A percentile compares a stretch with the other conserved stretches of the same genome.
These are phyloP conservation scores for Zaprionus africanus DNA, from an alignment of 1,140 invertebrate genomes.

Conservation along the genomic window DNA sequence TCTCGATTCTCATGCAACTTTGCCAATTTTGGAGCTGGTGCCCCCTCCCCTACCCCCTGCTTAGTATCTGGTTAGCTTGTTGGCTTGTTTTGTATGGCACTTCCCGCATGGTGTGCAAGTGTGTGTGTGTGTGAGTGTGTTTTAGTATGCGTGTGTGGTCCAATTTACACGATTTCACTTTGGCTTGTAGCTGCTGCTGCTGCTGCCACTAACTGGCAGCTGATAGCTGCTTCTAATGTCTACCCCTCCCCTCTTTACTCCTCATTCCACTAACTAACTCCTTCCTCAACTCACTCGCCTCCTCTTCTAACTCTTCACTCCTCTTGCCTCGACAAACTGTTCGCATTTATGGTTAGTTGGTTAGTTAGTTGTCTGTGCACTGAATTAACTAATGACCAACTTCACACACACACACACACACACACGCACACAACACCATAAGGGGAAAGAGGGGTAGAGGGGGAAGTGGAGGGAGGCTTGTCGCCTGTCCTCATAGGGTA, in stretches of 20 bases:
- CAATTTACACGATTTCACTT: conserved; percentile 82
- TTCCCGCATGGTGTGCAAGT: conserved; percentile 11
- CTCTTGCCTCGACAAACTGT: conserved; percentile 1
- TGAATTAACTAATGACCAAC: conserved; percentile 80
- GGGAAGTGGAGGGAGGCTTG: conserved; percentile 1
- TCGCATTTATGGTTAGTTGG: conserved; percentile 73
- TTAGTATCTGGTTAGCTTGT: conserved; percentile 30
- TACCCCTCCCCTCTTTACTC: neutral
- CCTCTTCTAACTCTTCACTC: neutral
- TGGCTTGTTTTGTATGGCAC: conserved; percentile 40
- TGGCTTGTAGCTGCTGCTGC: conserved; percentile 30
- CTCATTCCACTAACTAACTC: neutral
- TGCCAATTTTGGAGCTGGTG: conserved; percentile 53
- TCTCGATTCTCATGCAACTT: conserved; percentile 41
- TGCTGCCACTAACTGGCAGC: conserved; percentile 24
- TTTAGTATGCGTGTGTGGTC: conserved; percentile 68
- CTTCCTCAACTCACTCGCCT: neutral
- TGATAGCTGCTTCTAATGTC: conserved; percentile 40
- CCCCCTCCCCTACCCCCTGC: neutral
- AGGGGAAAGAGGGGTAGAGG: neutral
- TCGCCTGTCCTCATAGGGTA: conserved; percentile 33
- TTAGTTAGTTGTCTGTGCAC: conserved; percentile 65
- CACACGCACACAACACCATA: neutral
- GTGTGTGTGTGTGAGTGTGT: conserved; percentile 15
- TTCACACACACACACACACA: conserved; percentile 22